Conservation (phyloP, 2,797 vertebrate species). For the Lindbergichthys nudifrons region DNA sequence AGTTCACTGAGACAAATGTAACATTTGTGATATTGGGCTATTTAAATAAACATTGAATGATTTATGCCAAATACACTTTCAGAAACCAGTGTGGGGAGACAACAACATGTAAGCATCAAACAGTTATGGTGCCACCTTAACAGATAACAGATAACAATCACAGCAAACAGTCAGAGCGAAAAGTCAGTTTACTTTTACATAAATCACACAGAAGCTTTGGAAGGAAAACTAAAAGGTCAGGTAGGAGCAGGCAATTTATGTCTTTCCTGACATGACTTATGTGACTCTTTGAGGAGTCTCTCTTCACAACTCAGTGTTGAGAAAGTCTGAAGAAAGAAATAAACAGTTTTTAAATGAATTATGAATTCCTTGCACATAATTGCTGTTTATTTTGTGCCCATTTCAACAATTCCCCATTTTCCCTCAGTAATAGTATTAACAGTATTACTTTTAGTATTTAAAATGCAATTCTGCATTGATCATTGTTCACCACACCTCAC, state of each 20-base stretch:
- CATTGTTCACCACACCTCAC: neutral
- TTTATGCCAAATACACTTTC: neutral
- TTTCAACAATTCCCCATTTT: conserved; percentile 5
- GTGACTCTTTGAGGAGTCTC: conserved; percentile 1
- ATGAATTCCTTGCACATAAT: conserved; percentile 9
- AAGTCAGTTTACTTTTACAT: neutral
- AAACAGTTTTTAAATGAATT: conserved; percentile 7
- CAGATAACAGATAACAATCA: neutral
- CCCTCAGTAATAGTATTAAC: neutral
- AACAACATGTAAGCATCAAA: neutral
- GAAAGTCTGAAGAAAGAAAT: neutral
- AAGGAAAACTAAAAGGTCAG: conserved; percentile 2
- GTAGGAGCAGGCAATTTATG: neutral
- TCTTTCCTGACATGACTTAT: neutral
- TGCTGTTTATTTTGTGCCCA: neutral
- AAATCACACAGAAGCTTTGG: neutral
- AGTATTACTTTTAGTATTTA: conserved; percentile 1
- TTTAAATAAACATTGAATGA: too few species aligned
- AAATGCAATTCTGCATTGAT: neutral
- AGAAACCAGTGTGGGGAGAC: neutral
- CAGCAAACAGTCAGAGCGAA: neutral
- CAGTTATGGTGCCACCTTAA: neutral
- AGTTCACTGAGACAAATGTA: too few species aligned
- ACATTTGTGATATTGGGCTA: too few species aligned
- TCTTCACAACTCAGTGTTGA: neutral